A percentile compares a stretch with the other conserved stretches of the same genome.
Conservation (phyloP, 2,888 invertebrate genomes). For the Mamestra brassicae region DNA sequence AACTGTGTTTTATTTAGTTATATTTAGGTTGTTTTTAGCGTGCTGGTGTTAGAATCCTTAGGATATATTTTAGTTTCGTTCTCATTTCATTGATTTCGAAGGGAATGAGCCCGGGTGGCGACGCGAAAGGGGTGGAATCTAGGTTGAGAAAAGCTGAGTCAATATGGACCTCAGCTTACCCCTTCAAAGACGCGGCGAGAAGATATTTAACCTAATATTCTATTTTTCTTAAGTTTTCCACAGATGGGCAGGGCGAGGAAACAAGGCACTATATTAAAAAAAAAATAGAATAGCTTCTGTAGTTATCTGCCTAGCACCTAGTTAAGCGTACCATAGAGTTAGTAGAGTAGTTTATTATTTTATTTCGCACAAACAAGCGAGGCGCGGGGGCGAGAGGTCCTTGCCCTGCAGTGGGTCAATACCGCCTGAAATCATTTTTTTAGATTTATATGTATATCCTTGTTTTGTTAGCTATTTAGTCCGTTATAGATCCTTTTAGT, state of each 20-base stretch:
- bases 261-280: neutral
- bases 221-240: slow-evolving; percentile 22
- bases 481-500: slow-evolving; percentile 32
- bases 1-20: slow-evolving; percentile 47
- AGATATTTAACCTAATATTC: slow-evolving; percentile 14
- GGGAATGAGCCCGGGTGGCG: slow-evolving; percentile 19
- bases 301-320: neutral
- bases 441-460: neutral
- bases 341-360: slow-evolving; percentile 20
- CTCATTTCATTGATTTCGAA: slow-evolving; percentile 53
- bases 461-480: neutral
- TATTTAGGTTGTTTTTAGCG: slow-evolving; percentile 50
- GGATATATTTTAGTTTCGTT: slow-evolving; percentile 32
- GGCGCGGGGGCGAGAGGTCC: slow-evolving; percentile 35
- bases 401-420: slow-evolving; percentile 51
- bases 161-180: slow-evolving; percentile 13
- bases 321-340: slow-evolving; percentile 21
- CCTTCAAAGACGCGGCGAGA: slow-evolving; percentile 5
- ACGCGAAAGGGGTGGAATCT: slow-evolving; percentile 40
- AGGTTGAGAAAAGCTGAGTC: slow-evolving; percentile 10
- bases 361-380: slow-evolving; percentile 35
- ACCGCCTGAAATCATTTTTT: slow-evolving; percentile 19
- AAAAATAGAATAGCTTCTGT: neutral
- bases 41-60: slow-evolving; percentile 18
- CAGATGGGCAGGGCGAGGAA: slow-evolving; percentile 10